A percentile compares a stretch with the other conserved stretches of the same genome.
Conservation (phyloP, 2,888 invertebrate genomes). For the Steinernema scapterisci region DNA sequence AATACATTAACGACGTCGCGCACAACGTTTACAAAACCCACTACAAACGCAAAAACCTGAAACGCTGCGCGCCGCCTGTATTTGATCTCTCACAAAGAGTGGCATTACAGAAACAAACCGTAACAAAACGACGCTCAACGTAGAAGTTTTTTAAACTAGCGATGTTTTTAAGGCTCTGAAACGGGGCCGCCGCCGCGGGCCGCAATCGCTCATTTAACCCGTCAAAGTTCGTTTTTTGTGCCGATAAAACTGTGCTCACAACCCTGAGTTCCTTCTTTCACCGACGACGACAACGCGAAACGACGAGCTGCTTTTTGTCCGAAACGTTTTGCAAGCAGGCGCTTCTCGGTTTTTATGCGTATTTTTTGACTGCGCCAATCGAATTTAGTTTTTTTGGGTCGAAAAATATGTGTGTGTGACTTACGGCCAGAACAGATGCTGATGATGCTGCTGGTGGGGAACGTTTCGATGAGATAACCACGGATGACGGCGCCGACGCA, state of each 20-base stretch:
- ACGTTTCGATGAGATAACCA: background rate
- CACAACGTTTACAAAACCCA: background rate
- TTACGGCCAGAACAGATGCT: slow-evolving; percentile 7
- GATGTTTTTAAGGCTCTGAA: background rate
- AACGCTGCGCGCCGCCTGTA: background rate
- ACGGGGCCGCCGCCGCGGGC: background rate
- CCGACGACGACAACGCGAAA: background rate
- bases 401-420: slow-evolving; percentile 14
- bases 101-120: background rate
- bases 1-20: slow-evolving; percentile 10
- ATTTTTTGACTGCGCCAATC: background rate
- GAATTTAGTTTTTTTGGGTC: too few species aligned
- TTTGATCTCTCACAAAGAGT: background rate
- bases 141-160: background rate
- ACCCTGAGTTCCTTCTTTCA: too few species aligned
- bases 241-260: background rate
- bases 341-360: background rate
- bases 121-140: background rate
- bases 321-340: slow-evolving; percentile 11
- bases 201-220: background rate
- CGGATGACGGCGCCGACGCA: background rate
- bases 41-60: background rate
- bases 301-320: background rate
- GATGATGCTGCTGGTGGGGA: background rate
- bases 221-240: background rate